Conservation (phyloP, 1,140 invertebrate species). For the Cecropterus lyciades region DNA sequence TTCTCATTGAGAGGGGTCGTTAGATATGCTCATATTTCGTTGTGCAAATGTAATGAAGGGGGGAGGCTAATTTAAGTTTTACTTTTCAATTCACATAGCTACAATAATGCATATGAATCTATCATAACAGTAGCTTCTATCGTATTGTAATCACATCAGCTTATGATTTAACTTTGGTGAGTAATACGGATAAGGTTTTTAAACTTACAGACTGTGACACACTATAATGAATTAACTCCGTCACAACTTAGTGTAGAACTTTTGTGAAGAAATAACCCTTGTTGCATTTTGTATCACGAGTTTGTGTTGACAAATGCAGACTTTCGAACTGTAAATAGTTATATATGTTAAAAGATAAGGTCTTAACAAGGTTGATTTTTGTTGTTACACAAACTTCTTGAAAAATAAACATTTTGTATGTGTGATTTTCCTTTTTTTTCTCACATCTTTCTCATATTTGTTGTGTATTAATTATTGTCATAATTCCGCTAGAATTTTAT, state of each 20-base stretch:
- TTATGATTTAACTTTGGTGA: slow-evolving; percentile 67
- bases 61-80: slow-evolving; percentile 65
- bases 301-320: slow-evolving; percentile 80
- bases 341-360: slow-evolving; percentile 82
- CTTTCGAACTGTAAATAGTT: slow-evolving; percentile 83
- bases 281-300: slow-evolving; percentile 81
- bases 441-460: slow-evolving; percentile 1
- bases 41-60: slow-evolving; percentile 51
- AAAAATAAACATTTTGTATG: slow-evolving; percentile 84
- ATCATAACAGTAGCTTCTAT: slow-evolving; percentile 78
- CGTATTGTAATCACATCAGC: slow-evolving; percentile 76
- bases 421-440: slow-evolving; percentile 68
- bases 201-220: slow-evolving; percentile 75
- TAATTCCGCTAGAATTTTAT: slow-evolving; percentile 40
- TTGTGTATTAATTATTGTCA: neutral
- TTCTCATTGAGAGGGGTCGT: slow-evolving; percentile 47
- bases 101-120: slow-evolving; percentile 68
- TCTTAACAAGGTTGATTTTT: slow-evolving; percentile 83
- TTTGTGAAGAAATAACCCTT: slow-evolving; percentile 77
- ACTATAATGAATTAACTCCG: slow-evolving; percentile 76
- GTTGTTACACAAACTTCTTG: slow-evolving; percentile 83
- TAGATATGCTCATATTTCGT: slow-evolving; percentile 47
- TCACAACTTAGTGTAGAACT: slow-evolving; percentile 79
- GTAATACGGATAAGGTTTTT: slow-evolving; percentile 68
- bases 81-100: slow-evolving; percentile 70